These are phyloP conservation scores for Cremastobaeus sp. DNA, from an alignment of 2,888 invertebrate genomes.

Conservation along the genomic window DNA sequence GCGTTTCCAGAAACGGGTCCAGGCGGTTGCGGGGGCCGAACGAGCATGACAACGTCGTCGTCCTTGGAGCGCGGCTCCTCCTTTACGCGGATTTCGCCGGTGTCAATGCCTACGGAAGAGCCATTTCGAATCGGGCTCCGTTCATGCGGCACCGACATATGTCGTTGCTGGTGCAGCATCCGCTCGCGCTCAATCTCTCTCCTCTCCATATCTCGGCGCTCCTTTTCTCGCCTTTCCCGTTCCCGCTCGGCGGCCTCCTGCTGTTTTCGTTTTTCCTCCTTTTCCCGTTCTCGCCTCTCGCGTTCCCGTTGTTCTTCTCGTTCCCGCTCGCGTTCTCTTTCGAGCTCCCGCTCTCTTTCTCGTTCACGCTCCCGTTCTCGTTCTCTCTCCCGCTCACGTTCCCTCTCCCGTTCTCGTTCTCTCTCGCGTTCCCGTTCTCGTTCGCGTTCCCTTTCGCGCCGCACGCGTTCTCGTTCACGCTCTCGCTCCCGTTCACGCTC, in stretches of 20 bases:
- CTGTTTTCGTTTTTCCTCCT: constrained; percentile 77
- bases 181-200: constrained; percentile 80
- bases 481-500: constrained; percentile 79
- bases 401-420: constrained; percentile 81
- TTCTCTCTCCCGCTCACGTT: constrained; percentile 80
- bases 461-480: constrained; percentile 63
- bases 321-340: constrained; percentile 78
- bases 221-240: constrained; percentile 79
- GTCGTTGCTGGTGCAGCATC: constrained; percentile 77
- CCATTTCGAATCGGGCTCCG: constrained; percentile 89
- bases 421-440: constrained; percentile 82
- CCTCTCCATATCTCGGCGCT: constrained; percentile 81
- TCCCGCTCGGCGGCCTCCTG: constrained; percentile 74
- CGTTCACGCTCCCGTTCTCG: constrained; percentile 79
- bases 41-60: constrained; percentile 79
- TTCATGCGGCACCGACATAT: constrained; percentile 79
- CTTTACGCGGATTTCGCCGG: constrained; percentile 81
- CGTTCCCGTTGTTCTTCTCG: constrained; percentile 77
- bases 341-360: constrained; percentile 79
- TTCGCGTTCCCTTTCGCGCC: constrained; percentile 80
- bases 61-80: constrained; percentile 83
- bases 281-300: constrained; percentile 79
- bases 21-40: constrained; percentile 69
- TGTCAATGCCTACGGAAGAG: constrained; percentile 43
- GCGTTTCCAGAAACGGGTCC: constrained; percentile 63